Evolutionary conservation across 2,797 vertebrate genomes (phyloP).

Genomic region (Falco biarmicus): DNA sequence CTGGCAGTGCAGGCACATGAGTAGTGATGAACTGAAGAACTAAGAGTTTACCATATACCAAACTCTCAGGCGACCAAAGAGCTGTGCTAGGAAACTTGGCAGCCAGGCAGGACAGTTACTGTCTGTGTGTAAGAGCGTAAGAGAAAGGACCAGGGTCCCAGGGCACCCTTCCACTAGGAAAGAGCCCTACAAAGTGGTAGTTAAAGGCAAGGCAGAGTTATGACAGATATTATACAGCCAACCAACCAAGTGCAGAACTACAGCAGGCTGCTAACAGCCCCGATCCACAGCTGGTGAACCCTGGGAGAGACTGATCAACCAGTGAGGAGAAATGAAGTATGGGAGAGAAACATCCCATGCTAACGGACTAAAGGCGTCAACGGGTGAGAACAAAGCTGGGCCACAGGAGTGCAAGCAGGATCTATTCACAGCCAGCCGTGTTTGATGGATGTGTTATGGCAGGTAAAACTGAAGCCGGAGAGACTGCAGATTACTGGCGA

Average conservation of each 20-base stretch:
- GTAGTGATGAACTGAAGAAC: not conserved
- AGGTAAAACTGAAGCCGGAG: not conserved
- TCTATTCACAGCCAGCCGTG: accelerated
- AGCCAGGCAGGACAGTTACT: too few species aligned
- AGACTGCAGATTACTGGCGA: not conserved
- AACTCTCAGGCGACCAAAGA: not conserved
- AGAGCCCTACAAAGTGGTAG: not conserved
- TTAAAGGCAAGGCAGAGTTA: not conserved
- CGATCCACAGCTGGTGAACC: not conserved
- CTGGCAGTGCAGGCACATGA: too few species aligned
- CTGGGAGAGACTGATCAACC: too few species aligned
- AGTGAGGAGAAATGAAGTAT: not conserved
- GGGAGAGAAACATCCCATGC: not conserved
- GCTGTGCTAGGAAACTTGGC: not conserved
- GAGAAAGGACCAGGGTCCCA: not conserved
- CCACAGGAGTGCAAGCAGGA: not conserved
- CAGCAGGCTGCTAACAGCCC: not conserved
- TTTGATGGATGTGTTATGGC: not conserved
- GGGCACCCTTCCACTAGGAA: too few species aligned
- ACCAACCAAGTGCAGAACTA: not conserved
- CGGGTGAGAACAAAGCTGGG: not conserved
- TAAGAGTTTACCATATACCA: not conserved
- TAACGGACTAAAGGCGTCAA: not conserved
- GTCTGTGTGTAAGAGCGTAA: not conserved
- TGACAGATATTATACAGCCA: not conserved